Conservation (phyloP, 2,113 vertebrate genomes). For the Glaucidium brasilianum region DNA sequence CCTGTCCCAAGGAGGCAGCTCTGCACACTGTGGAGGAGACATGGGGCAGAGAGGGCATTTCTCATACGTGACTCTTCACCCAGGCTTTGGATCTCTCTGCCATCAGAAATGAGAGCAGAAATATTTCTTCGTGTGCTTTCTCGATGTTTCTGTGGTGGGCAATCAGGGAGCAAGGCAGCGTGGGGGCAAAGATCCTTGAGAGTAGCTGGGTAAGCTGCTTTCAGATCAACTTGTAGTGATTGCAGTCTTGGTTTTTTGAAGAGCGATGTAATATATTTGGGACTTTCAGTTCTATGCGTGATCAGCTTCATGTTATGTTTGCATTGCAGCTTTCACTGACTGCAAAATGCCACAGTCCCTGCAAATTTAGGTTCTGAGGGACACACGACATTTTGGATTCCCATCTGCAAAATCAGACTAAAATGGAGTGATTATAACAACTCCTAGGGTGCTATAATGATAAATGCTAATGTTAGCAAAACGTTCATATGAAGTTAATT, state of each 20-base stretch:
- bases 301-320: neutral
- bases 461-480: conserved; percentile 23
- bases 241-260: neutral
- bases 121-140: neutral
- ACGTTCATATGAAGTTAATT: conserved; percentile 25
- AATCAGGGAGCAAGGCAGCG: neutral
- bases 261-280: neutral
- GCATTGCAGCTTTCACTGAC: neutral
- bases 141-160: neutral
- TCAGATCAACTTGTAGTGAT: neutral
- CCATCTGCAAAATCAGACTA: neutral
- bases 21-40: neutral
- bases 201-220: neutral
- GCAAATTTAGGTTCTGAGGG: neutral
- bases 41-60: neutral
- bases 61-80: neutral
- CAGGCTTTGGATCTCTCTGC: neutral
- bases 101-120: neutral
- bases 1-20: neutral
- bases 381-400: neutral
- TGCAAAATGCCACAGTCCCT: neutral
- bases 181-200: fast-evolving
- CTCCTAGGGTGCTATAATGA: neutral
- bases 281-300: neutral
- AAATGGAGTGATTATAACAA: neutral